phyloP scores from a whole-genome alignment of 2,888 invertebrate species.

The Xestia rhomboidea region DNA sequence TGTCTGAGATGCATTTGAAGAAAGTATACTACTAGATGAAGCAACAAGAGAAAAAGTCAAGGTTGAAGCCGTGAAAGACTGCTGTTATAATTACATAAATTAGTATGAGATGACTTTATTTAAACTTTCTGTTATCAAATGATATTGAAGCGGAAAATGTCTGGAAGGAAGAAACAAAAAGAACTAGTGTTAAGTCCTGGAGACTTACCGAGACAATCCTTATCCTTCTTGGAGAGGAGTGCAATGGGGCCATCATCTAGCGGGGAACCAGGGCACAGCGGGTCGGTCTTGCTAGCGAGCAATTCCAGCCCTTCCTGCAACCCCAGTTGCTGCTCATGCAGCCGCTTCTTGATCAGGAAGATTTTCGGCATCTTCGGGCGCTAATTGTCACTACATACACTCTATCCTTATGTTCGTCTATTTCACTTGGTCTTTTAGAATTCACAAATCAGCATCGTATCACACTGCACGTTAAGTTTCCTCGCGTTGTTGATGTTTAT shows the following conservation, averaged over 20 bases:
- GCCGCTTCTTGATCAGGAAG: constrained; percentile 96
- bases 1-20: constrained; percentile 28
- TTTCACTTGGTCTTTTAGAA: constrained; percentile 86
- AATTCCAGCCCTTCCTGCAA: constrained; percentile 96
- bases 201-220: constrained; percentile 84
- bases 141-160: constrained; percentile 1
- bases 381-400: constrained; percentile 87
- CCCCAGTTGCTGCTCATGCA: constrained; percentile 97
- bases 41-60: constrained; percentile 47
- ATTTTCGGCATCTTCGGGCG: constrained; percentile 96
- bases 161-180: neutral
- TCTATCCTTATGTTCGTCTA: constrained; percentile 84
- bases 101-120: constrained; percentile 26
- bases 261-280: constrained; percentile 91
- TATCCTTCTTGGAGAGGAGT: constrained; percentile 90
- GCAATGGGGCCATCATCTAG: constrained; percentile 91
- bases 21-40: constrained; percentile 49
- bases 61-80: constrained; percentile 27
- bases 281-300: constrained; percentile 91
- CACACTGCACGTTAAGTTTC: constrained; percentile 88
- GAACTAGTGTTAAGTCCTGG: constrained; percentile 14
- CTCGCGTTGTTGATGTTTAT: constrained; percentile 87
- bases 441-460: constrained; percentile 88
- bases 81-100: constrained; percentile 44
- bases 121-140: neutral